phyloP scores from a whole-genome alignment of 1,140 invertebrate species.

The Eciton burchellii region DNA sequence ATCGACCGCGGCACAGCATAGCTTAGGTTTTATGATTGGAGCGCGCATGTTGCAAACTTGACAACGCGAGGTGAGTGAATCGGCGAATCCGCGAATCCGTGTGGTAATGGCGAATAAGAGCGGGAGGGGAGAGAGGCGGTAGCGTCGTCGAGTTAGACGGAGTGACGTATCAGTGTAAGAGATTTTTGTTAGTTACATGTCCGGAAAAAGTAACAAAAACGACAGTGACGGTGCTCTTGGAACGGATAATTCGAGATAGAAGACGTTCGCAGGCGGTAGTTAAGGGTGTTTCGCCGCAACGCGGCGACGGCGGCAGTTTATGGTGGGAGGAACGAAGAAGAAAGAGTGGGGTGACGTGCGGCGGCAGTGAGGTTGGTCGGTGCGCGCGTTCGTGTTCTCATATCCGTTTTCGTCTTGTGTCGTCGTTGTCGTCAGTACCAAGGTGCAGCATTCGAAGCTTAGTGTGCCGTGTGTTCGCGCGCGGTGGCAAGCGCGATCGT shows the following conservation, averaged over 20 bases:
- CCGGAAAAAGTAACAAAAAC: conserved; percentile 1
- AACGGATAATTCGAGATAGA: not conserved
- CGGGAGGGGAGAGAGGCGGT: not conserved
- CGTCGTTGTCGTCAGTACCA: conserved; percentile 25
- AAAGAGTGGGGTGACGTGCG: conserved; percentile 31
- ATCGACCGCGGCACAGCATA: not conserved
- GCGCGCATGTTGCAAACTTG: not conserved
- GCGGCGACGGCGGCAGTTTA: conserved; percentile 1
- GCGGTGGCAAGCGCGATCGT: not conserved
- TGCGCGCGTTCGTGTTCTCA: not conserved
- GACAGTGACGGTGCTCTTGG: not conserved
- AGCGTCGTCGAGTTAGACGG: conserved; percentile 17
- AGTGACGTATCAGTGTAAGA: conserved; percentile 9
- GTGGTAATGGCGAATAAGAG: conserved; percentile 19
- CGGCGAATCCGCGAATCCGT: conserved; percentile 15
- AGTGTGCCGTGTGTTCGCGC: conserved; percentile 8
- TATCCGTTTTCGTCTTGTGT: not conserved
- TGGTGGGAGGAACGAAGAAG: not conserved
- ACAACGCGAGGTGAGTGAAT: not conserved
- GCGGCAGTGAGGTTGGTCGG: conserved; percentile 33
- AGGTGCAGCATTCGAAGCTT: not conserved
- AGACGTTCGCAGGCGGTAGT: not conserved
- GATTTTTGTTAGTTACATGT: not conserved
- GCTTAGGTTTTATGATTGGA: not conserved
- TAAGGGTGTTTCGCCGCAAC: not conserved